Conservation (phyloP, 1,140 invertebrate genomes). For the Propsilocerus akamusi region DNA sequence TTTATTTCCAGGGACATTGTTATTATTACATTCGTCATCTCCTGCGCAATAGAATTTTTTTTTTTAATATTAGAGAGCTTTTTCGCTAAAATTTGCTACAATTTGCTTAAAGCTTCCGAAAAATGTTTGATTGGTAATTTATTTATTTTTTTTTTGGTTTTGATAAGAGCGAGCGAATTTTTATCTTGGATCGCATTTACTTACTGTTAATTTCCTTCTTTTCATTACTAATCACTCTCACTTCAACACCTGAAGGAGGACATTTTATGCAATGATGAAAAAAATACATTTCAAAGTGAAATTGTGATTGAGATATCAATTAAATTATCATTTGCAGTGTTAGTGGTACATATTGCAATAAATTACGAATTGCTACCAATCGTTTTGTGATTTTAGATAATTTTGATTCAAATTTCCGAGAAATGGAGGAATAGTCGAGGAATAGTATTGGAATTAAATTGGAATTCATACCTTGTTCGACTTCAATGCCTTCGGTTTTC, state of each 20-base stretch:
- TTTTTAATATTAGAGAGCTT: neutral
- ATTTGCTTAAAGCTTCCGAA: neutral
- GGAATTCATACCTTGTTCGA: constrained; percentile 84
- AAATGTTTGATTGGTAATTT: neutral
- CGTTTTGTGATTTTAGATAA: no score
- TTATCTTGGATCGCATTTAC: neutral
- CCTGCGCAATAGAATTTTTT: constrained; percentile 9
- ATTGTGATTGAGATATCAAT: no score
- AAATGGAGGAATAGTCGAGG: neutral
- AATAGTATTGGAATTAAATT: constrained; percentile 19
- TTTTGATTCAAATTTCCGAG: neutral
- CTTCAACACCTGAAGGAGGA: neutral
- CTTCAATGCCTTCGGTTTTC: constrained; percentile 89
- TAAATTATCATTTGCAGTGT: no score
- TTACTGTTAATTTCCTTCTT: neutral
- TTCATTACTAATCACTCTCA: neutral
- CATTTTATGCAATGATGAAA: neutral
- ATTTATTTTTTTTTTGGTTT: neutral
- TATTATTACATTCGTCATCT: constrained; percentile 52
- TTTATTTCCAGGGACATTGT: constrained; percentile 26
- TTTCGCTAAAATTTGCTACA: constrained; percentile 16
- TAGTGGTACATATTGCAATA: no score
- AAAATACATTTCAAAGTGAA: neutral
- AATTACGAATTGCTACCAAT: no score
- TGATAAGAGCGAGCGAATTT: neutral